Percentiles rank a stretch among this genome's conserved stretches.
phyloP scores from a whole-genome alignment of 2,888 invertebrate genomes.

The Dorcus parallelipipedus region DNA sequence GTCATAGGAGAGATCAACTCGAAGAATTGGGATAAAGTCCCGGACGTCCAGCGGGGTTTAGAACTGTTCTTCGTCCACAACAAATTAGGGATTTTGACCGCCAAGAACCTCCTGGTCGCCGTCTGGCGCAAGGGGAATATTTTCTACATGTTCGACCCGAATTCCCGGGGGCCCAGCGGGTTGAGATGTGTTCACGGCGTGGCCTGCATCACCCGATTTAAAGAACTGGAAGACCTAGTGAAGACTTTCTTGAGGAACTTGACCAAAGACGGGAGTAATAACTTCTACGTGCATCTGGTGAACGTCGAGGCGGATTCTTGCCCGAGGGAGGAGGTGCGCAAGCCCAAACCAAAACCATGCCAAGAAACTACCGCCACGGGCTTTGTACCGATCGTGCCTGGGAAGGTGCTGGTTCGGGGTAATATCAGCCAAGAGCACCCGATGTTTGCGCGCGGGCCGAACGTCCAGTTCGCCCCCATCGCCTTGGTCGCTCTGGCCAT shows the following conservation, averaged over 20 bases:
- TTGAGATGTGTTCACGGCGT: slow-evolving; percentile 38
- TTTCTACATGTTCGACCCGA: slow-evolving; percentile 41
- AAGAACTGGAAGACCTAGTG: slow-evolving; percentile 34
- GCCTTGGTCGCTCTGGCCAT: slow-evolving; percentile 59
- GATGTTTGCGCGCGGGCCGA: slow-evolving; percentile 53
- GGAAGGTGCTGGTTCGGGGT: slow-evolving; percentile 49
- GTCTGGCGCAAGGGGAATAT: slow-evolving; percentile 33
- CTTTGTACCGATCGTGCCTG: slow-evolving; percentile 23
- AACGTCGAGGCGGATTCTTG: slow-evolving; percentile 29
- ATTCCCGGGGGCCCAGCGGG: slow-evolving; percentile 48
- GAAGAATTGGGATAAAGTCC: slow-evolving; percentile 28
- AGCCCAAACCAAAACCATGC: slow-evolving; percentile 28
- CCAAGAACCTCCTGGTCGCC: slow-evolving; percentile 34
- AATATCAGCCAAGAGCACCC: slow-evolving; percentile 49
- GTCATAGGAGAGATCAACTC: slow-evolving; percentile 43
- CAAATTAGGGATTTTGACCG: slow-evolving; percentile 34
- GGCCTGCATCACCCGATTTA: slow-evolving; percentile 44
- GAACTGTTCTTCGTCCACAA: slow-evolving; percentile 34
- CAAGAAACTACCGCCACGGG: slow-evolving; percentile 14
- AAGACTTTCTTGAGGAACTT: slow-evolving; percentile 40
- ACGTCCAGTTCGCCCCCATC: slow-evolving; percentile 55
- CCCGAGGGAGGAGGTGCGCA: slow-evolving; percentile 25
- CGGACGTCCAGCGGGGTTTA: slow-evolving; percentile 41
- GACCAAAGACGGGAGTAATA: slow-evolving; percentile 35
- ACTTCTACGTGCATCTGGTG: slow-evolving; percentile 38